Evolutionary conservation across 2,888 invertebrate species (phyloP).

Genomic region (Euclidia mi): DNA sequence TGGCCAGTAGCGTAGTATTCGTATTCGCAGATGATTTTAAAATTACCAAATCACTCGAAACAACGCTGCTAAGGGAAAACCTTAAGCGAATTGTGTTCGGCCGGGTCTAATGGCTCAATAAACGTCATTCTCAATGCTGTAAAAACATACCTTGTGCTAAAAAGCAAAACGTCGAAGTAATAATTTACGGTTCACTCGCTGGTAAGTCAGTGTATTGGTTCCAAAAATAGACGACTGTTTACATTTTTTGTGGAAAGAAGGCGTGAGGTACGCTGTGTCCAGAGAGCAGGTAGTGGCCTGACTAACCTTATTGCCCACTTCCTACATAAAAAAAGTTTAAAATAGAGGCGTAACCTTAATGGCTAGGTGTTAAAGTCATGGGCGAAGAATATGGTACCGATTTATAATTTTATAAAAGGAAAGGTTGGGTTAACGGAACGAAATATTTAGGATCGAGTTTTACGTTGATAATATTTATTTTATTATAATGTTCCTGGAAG

Average conservation of each 20-base stretch:
- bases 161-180: conserved; percentile 66
- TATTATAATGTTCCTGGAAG: conserved; percentile 27
- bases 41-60: conserved; percentile 21
- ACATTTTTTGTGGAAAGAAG: conserved; percentile 83
- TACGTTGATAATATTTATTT: conserved; percentile 30
- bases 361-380: conserved; percentile 72
- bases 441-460: conserved; percentile 33
- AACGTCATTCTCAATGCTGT: conserved; percentile 51
- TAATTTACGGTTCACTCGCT: conserved; percentile 73
- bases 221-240: conserved; percentile 78
- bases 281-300: conserved; percentile 74
- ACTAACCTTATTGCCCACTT: conserved; percentile 80
- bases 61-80: conserved; percentile 19
- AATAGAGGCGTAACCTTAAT: conserved; percentile 68
- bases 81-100: conserved; percentile 35
- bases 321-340: conserved; percentile 77
- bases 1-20: conserved; percentile 29
- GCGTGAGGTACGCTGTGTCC: conserved; percentile 69
- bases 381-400: conserved; percentile 58
- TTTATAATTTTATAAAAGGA: conserved; percentile 57
- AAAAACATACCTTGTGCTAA: conserved; percentile 51
- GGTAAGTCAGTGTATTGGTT: conserved; percentile 64
- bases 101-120: conserved; percentile 30
- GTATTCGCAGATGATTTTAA: conserved; percentile 34
- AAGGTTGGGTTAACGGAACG: conserved; percentile 42